Percentiles rank a stretch among this genome's conserved stretches.
phyloP scores from a whole-genome alignment of 1,140 invertebrate genomes.

The Drosophila busckii region DNA sequence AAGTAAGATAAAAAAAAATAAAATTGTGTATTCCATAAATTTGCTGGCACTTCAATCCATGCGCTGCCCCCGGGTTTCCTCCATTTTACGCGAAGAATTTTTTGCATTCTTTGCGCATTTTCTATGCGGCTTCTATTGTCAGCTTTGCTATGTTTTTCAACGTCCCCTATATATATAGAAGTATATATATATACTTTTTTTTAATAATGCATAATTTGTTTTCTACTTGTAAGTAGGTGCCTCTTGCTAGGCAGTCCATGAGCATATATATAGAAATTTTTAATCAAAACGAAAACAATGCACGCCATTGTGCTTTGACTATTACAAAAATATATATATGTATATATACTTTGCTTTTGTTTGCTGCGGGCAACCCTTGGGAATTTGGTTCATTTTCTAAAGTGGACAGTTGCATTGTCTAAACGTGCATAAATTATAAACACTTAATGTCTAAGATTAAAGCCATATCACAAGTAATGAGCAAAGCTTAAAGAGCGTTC shows the following conservation, averaged over 20 bases:
- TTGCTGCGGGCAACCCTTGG: background rate
- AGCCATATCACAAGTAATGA: no score
- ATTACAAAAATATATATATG: no score
- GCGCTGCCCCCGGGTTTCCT: constrained; percentile 16
- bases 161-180: no score
- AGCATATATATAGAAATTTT: constrained; percentile 50
- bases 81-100: constrained; percentile 49
- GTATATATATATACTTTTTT: no score
- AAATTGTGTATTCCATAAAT: constrained; percentile 73
- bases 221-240: constrained; percentile 66
- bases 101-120: constrained; percentile 63
- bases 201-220: constrained; percentile 76
- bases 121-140: constrained; percentile 71
- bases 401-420: constrained; percentile 53
- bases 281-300: constrained; percentile 75
- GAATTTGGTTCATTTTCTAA: constrained; percentile 52
- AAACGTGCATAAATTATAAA: constrained; percentile 24
- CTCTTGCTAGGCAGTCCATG: constrained; percentile 8
- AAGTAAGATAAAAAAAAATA: constrained; percentile 20
- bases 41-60: constrained; percentile 70
- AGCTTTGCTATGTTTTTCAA: constrained; percentile 40
- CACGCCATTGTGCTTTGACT: constrained; percentile 58
- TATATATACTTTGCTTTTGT: constrained; percentile 54
- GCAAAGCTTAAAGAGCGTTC: no score
- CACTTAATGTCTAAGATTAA: constrained; percentile 4